These are phyloP conservation scores for Mercenaria mercenaria DNA, from an alignment of 1,140 invertebrate genomes.

Conservation along the genomic window DNA sequence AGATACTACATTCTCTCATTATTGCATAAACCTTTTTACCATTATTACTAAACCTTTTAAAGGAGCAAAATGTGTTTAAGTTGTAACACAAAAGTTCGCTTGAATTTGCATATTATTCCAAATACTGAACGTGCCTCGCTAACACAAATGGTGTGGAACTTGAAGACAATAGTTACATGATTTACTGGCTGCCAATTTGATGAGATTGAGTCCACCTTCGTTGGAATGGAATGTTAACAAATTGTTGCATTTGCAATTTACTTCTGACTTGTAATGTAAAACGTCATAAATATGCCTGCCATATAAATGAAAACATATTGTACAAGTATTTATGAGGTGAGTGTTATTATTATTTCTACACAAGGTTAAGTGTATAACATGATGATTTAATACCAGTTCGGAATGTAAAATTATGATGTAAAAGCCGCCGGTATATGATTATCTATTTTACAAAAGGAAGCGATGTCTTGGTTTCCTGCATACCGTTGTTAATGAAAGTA, in stretches of 20 bases:
- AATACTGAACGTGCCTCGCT: too few species aligned
- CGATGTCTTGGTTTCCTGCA: neutral
- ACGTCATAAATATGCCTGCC: neutral
- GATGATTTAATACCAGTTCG: neutral
- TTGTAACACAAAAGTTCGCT: too few species aligned
- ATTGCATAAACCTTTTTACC: too few species aligned
- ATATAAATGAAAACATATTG: neutral
- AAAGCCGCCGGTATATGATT: neutral
- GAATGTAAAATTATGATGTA: neutral
- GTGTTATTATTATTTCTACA: neutral
- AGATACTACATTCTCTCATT: too few species aligned
- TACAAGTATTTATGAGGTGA: neutral
- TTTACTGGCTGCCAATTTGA: too few species aligned
- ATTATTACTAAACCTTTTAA: too few species aligned
- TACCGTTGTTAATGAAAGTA: neutral
- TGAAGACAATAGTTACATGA: too few species aligned
- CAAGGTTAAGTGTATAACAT: neutral
- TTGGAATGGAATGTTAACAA: too few species aligned
- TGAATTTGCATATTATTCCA: too few species aligned
- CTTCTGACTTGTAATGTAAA: neutral
- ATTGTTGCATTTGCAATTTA: neutral
- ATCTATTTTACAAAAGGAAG: slow-evolving; percentile 3
- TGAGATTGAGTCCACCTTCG: too few species aligned
- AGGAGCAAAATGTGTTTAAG: too few species aligned
- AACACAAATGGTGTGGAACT: too few species aligned